Evolutionary conservation across 2,888 invertebrate species (phyloP), one percentile per base, ranked within the genome.

Genomic region (Cryptocheilus praepositus): DNA sequence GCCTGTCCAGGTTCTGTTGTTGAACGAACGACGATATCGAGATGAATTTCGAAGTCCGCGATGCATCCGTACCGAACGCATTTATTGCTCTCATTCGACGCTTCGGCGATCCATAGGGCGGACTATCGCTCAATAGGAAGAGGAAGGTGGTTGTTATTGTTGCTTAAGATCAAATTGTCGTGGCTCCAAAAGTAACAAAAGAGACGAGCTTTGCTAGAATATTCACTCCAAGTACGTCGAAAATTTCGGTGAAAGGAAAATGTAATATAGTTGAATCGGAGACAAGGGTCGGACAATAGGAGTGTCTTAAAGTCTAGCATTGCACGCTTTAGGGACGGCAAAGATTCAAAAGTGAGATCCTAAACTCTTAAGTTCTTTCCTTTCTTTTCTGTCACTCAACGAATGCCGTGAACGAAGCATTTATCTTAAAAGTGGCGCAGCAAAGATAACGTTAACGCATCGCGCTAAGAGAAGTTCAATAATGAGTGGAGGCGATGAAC

Each of bases 261-360:
- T 8, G 13, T 15, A n/a, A 52, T 0, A 19, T 25, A 25, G 25
- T 25, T 25, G 25, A 25, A 5, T 25, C 5, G 25, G 25, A 18
- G 52, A 52, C 22, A 51, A 21, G 11, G 19, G 18, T 21, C 22
- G 22, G 52, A 52, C 3, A 22, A 52, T 52, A 21, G 21, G 22
- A 53, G 22, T 22, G 8, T 7, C n/a, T 53, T 16, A 25, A 53
- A 53, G 53, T 28, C 79, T 81, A 80, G 58, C 74, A 81, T 81
- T 81, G 81, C 81, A 81, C 81, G 71, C 64, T 64, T 61, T 19
- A 22, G 51, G 70, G 68, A 73, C 75, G 75, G 70, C 64, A 68
- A 63, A 66, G 63, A 66, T 67, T 73, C 61, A 51, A 44, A 66
- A 56, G 25, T 62, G 64, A 64, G 58, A 75, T 64, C 52, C 25